Evolutionary conservation across 92 coral and sea anemone genomes (phyloP), one percentile per base, ranked within the genome.

Genomic region (Actinernus sp.): DNA sequence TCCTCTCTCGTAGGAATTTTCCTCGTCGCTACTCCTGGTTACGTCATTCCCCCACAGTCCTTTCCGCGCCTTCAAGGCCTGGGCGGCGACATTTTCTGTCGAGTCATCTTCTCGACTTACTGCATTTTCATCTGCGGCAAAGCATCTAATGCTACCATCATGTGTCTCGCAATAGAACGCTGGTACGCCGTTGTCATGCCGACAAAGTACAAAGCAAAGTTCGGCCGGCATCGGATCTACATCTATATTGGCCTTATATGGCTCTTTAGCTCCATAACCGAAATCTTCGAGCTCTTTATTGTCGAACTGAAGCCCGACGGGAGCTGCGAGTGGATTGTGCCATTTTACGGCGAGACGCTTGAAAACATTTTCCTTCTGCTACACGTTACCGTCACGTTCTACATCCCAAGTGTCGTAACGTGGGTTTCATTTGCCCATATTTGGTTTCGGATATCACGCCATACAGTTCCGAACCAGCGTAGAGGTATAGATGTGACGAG

Each of bases 111-210:
- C 58, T 81, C 92, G 24, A 76, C 74, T 53, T 90, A 81, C 67
- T 76, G 87, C 29, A 56, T 88, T 49, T 90, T 81, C 47, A 69
- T 88, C 21, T 72, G 84, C 33, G 92, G 87, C 0, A 82, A 86
- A 55, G 91, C 76, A 3, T 81, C 97, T 13, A 73, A 75, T 14
- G 65, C 78, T 16, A 86, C 86, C n/a, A 67, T 89, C 67, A 85
- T 81, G 69, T 88, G 90, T 40, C 74, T 92, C 37, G 66, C 97
- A 0, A 52, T 92, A 13, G 97, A 92, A 58, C 84, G 97, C 20
- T 88, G 97, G 97, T 84, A 55, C 50, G 86, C 97, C 0, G 85
- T 83, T 16, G 59, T 83, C 29, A 92, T 36, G 58, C 97, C 97
- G 4, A 24, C 87, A 40, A 65, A 78, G 30, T 92, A 88, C 79